Base-by-base conservation (phyloP, 2,113 vertebrate species). In the Pitta sordida region DNA sequence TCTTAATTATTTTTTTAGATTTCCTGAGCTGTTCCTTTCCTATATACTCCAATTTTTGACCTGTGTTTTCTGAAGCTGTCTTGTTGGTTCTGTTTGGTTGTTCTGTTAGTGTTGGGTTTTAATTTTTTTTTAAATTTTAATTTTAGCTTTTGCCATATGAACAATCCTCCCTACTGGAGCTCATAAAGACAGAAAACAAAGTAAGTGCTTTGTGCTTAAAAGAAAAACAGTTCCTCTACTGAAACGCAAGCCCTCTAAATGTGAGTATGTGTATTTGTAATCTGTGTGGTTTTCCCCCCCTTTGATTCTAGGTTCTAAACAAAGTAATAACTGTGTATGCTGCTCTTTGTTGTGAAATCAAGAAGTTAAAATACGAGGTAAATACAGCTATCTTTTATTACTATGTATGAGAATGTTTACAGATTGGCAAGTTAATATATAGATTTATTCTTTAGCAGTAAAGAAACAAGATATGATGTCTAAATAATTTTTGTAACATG, bases 101-200 rank as follows among this genome's bases (percentile, higher is more conserved):
- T 26, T 43, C 20, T 62, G 13, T 67, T 49, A 26, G 7, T 52
- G 22, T 30, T 30, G 51, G 11, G 1, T 5, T 53, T 68, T 39
- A 18, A 6, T 67, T 13, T 22, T 22, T 44, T 73, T 70, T 4
- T n/a, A 67, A 27, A 24, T 75, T 68, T 60, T 63, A 15, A 79
- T 80, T 94, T 58, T 94, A 99, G 99, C 99, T 99, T 96, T 96
- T 99, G 78, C 99, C 99, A 5, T 99, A 98, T 94, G 99, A 99
- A 87, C 99, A 99, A 93, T 99, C 99, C 6, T 99, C 99, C 8
- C 83, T 99, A 53, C 94, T 99, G 95, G 99, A 99, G 90, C 98
- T 99, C 70, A 99, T 99, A 95, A 99, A 99, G 98, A 99, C 99
- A 32, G 99, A 99, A 97, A 99, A 99, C 96, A 99, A 99, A 98